A percentile compares a stretch with the other conserved stretches of the same genome.
Evolutionary conservation across 2,888 invertebrate species (phyloP).

Genomic region (Cephus pulcher): DNA sequence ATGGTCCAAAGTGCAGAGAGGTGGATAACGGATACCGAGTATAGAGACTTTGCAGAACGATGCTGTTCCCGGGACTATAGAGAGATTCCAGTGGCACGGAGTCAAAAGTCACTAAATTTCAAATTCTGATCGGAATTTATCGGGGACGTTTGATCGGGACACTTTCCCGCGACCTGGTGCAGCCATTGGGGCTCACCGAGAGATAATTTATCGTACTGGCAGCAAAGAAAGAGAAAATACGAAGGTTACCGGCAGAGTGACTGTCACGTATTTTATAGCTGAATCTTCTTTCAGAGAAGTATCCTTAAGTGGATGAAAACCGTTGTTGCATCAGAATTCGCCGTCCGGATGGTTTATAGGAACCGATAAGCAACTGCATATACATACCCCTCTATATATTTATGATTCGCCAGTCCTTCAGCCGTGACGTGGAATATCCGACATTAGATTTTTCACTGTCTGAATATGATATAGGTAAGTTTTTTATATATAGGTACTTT

Average conservation of each 20-base stretch:
- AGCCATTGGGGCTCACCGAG: neutral
- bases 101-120: conserved; percentile 27
- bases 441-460: neutral
- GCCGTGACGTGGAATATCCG: neutral
- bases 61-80: neutral
- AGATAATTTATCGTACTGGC: neutral
- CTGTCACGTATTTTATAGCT: neutral
- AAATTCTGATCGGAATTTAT: conserved; percentile 40
- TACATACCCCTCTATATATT: neutral
- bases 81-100: neutral
- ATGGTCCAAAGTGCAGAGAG: neutral
- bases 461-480: neutral
- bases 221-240: neutral
- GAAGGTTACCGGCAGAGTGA: neutral
- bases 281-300: neutral
- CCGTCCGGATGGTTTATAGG: neutral
- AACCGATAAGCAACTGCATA: neutral
- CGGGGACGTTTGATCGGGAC: conserved; percentile 21
- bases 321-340: neutral
- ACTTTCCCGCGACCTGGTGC: neutral
- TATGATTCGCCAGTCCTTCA: neutral
- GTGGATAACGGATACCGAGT: neutral
- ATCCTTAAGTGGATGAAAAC: neutral
- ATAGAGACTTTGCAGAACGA: neutral
- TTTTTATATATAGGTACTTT: neutral